Conservation (phyloP, 2,888 invertebrate genomes). For the Limnephilus rhombicus region DNA sequence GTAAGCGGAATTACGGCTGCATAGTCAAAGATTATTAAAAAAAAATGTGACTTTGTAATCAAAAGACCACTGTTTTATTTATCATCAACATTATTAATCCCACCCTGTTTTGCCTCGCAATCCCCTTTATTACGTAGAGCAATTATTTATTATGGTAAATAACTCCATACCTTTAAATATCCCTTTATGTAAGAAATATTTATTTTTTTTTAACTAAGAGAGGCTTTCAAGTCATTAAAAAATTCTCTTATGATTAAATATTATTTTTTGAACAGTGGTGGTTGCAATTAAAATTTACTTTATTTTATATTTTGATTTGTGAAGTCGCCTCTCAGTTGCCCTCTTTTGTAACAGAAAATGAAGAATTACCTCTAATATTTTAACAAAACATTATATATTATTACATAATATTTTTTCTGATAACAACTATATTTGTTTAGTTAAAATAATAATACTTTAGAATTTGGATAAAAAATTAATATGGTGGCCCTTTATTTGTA, state of each 20-base stretch:
- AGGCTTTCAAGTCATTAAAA: background rate
- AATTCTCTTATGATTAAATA: background rate
- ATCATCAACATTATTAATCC: too few species aligned
- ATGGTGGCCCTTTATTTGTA: too few species aligned
- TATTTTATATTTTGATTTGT: background rate
- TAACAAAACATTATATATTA: background rate
- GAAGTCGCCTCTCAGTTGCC: background rate
- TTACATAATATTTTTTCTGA: background rate
- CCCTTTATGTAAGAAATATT: background rate
- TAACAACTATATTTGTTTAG: background rate
- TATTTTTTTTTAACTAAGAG: background rate
- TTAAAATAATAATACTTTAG: background rate
- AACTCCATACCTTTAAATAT: background rate
- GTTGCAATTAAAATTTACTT: background rate
- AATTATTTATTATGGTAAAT: background rate
- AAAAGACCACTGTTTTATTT: background rate
- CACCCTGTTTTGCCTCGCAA: background rate
- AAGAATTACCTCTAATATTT: background rate
- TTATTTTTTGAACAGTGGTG: background rate
- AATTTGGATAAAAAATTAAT: background rate
- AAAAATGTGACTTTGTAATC: background rate
- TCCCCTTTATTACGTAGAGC: background rate
- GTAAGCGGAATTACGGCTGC: background rate
- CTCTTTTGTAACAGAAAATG: background rate
- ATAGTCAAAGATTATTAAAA: background rate